These are phyloP conservation scores for Caradrina clavipalpis DNA, from an alignment of 2,888 invertebrate genomes.

Conservation along the genomic window DNA sequence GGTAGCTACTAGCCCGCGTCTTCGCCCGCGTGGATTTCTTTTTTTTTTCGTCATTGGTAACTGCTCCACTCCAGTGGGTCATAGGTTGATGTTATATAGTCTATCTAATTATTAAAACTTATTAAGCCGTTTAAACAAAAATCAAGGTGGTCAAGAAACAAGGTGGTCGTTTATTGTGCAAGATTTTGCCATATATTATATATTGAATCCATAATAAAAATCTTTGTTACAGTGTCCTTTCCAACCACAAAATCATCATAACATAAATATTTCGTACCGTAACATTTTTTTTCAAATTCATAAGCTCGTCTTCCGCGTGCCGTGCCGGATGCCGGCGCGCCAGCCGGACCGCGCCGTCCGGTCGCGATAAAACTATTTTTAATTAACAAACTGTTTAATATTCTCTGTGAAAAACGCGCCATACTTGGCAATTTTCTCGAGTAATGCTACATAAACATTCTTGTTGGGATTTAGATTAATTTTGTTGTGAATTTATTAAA, in stretches of 20 bases:
- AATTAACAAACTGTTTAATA: slow-evolving; percentile 69
- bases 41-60: no score
- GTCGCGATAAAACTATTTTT: slow-evolving; percentile 64
- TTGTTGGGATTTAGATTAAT: slow-evolving; percentile 49
- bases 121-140: no score
- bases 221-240: no score
- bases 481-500: slow-evolving; percentile 47
- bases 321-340: slow-evolving; percentile 39
- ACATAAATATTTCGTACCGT: slow-evolving; percentile 25
- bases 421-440: slow-evolving; percentile 31
- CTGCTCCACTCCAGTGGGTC: no score
- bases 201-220: no score
- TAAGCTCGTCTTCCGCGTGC: slow-evolving; percentile 19
- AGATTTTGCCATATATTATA: no score
- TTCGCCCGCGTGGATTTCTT: no score
- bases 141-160: no score
- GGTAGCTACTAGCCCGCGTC: no score
- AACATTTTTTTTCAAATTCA: slow-evolving; percentile 40
- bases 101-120: no score
- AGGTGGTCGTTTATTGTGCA: no score
- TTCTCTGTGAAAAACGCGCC: slow-evolving; percentile 59
- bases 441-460: slow-evolving; percentile 50
- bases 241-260: neutral
- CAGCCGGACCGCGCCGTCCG: slow-evolving; percentile 19
- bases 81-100: no score